Evolutionary conservation across 2,113 vertebrate genomes (phyloP).

Genomic region (Toxotes jaculatrix): DNA sequence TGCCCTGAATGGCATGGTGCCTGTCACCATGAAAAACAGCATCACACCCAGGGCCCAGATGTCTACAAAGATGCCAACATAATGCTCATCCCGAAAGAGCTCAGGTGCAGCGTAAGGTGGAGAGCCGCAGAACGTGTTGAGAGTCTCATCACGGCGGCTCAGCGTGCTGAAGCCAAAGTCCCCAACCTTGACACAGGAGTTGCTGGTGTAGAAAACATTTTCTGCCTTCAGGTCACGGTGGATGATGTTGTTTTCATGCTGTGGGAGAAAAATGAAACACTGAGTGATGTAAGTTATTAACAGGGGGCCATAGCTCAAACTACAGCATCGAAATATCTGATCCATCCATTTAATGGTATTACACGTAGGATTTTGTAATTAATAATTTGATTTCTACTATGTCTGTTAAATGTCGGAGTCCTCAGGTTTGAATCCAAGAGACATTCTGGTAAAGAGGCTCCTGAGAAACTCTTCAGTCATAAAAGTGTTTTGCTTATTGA

Average conservation of each 20-base stretch:
- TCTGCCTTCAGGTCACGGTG: slow-evolving; percentile 97
- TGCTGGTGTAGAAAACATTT: slow-evolving; percentile 93
- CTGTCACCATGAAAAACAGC: slow-evolving; percentile 93
- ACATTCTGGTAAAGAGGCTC: too few relatives aligned
- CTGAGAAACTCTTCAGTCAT: too few relatives aligned
- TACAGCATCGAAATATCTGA: background rate
- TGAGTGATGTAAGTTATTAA: background rate
- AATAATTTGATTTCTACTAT: background rate
- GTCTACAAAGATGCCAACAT: slow-evolving; percentile 90
- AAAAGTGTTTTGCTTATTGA: too few relatives aligned
- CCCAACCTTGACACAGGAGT: slow-evolving; percentile 95
- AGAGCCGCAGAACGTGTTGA: slow-evolving; percentile 97
- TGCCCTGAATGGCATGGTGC: slow-evolving; percentile 94
- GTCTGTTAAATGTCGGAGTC: too few relatives aligned
- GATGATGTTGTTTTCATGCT: slow-evolving; percentile 97
- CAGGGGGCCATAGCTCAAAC: background rate
- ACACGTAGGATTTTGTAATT: background rate
- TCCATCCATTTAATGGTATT: background rate
- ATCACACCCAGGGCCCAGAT: slow-evolving; percentile 97
- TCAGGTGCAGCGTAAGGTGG: slow-evolving; percentile 96
- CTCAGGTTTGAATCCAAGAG: too few relatives aligned
- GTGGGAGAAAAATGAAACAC: slow-evolving; percentile 55
- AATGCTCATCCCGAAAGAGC: slow-evolving; percentile 94
- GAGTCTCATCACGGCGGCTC: slow-evolving; percentile 90
- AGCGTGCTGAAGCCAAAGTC: slow-evolving; percentile 98